Conservation (phyloP, 2,888 invertebrate species). For the Orgyia antiqua region DNA sequence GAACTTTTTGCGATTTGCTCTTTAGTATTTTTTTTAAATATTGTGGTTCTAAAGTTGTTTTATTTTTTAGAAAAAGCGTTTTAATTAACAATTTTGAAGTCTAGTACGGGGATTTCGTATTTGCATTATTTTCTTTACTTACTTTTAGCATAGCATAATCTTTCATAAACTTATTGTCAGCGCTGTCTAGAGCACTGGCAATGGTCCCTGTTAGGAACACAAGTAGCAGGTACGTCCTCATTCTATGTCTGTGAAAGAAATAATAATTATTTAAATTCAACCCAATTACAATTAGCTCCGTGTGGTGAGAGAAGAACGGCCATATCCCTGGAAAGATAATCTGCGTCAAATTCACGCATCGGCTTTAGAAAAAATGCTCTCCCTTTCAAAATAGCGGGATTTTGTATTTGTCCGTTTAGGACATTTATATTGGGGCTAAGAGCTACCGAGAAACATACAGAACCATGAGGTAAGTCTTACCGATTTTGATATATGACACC, state of each 20-base stretch:
- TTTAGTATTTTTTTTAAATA: constrained; percentile 6
- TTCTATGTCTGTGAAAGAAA: constrained; percentile 24
- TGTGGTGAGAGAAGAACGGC: no score
- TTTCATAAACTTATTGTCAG: constrained; percentile 82
- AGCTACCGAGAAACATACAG: no score
- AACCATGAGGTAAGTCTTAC: no score
- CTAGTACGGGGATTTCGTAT: neutral
- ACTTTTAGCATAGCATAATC: constrained; percentile 87
- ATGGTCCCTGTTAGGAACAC: constrained; percentile 41
- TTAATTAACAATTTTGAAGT: no score
- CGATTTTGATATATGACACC: no score
- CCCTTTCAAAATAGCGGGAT: no score
- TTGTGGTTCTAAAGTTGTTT: no score
- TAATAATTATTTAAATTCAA: neutral
- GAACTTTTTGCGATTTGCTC: constrained; percentile 45
- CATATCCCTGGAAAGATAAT: no score
- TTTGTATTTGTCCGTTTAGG: no score
- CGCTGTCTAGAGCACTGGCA: constrained; percentile 68
- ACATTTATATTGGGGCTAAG: no score
- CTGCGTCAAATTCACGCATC: no score
- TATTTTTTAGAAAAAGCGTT: neutral
- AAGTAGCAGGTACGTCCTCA: constrained; percentile 29
- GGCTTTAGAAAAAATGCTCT: no score
- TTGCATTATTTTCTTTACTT: constrained; percentile 10
- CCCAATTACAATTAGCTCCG: neutral